Evolutionary conservation across 1,140 invertebrate genomes (phyloP).

Genomic region (Leucophenga varia): DNA sequence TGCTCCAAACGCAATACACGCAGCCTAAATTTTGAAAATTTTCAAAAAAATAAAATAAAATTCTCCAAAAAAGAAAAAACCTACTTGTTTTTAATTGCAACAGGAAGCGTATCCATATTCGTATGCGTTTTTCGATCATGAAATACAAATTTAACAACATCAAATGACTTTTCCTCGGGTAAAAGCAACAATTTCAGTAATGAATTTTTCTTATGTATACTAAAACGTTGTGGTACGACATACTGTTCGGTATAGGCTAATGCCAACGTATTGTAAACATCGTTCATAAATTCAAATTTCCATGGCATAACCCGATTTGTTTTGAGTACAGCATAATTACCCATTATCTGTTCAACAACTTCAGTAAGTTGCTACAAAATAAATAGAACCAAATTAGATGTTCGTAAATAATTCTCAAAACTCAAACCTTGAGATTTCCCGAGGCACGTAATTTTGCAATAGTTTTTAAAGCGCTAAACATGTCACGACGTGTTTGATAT

Average conservation of each 20-base stretch:
- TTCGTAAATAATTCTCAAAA: no score
- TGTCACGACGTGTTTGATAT: constrained; percentile 44
- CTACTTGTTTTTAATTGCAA: constrained; percentile 18
- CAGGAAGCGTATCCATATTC: constrained; percentile 12
- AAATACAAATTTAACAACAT: constrained; percentile 32
- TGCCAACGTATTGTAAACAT: constrained; percentile 46
- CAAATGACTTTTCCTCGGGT: constrained; percentile 26
- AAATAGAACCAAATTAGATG: background rate
- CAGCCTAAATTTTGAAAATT: no score
- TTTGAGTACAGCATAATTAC: constrained; percentile 43
- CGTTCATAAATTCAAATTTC: constrained; percentile 49
- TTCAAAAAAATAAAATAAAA: no score
- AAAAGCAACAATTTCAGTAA: constrained; percentile 25
- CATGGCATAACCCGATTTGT: constrained; percentile 46
- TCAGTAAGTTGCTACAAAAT: constrained; percentile 24
- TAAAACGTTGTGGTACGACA: constrained; percentile 18
- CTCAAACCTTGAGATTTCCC: constrained; percentile 34
- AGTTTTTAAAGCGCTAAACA: constrained; percentile 27
- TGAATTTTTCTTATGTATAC: constrained; percentile 2
- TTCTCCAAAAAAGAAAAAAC: background rate
- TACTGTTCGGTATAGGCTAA: constrained; percentile 37
- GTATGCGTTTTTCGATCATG: constrained; percentile 43
- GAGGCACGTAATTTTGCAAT: constrained; percentile 24
- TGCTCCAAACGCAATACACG: no score
- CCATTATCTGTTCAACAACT: constrained; percentile 44